Conservation (phyloP, 2,113 vertebrate genomes). For the Oxygymnocypris stewartii region DNA sequence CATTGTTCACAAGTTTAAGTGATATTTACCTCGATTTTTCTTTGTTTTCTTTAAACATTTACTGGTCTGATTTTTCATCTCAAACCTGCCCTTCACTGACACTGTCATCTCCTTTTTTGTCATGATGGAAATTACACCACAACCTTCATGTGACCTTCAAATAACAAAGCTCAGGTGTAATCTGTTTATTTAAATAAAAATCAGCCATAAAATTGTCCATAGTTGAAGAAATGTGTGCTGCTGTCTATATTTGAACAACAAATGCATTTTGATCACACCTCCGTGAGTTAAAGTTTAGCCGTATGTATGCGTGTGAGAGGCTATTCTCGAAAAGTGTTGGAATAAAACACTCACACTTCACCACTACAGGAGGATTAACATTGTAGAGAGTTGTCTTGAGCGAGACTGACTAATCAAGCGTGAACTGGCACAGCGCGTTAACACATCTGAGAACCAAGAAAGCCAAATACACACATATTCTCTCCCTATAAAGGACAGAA, state of each 20-base stretch:
- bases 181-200: not conserved
- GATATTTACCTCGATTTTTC: not conserved
- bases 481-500: conserved; percentile 17
- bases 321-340: conserved; percentile 51
- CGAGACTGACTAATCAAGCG: conserved; percentile 49
- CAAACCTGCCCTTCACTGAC: not conserved
- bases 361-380: conserved; percentile 65
- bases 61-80: not conserved
- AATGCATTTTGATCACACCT: not conserved
- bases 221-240: not conserved
- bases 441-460: conserved; percentile 54
- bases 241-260: not conserved
- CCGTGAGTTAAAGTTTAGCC: not conserved
- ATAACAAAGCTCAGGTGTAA: not conserved
- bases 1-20: not conserved
- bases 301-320: conserved; percentile 42
- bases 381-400: conserved; percentile 50
- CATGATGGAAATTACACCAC: not conserved
- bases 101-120: not conserved
- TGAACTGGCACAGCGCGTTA: conserved; percentile 62
- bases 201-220: not conserved
- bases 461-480: conserved; percentile 27
- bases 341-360: conserved; percentile 47
- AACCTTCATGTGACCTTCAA: not conserved
- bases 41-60: not conserved